Conservation (phyloP, 2,888 invertebrate species). For the Drosophila kanekoi region DNA sequence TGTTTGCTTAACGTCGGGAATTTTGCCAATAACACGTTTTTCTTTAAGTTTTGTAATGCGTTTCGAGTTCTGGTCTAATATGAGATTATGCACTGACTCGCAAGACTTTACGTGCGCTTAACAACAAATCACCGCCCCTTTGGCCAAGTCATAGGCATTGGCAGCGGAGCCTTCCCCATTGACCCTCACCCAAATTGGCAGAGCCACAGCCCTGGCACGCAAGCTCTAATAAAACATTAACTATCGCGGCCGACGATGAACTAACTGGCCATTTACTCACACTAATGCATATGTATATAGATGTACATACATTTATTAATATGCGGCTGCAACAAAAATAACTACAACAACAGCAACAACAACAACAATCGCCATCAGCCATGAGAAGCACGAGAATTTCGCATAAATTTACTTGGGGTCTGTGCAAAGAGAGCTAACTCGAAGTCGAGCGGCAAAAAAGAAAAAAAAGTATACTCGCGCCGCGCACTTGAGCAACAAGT, state of each 20-base stretch:
- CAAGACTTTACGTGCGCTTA: conserved; percentile 9
- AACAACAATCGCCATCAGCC: conserved; percentile 41
- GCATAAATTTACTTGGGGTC: conserved; percentile 64
- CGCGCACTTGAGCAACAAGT: conserved; percentile 39
- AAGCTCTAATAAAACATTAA: conserved; percentile 44
- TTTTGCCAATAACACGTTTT: too few species aligned
- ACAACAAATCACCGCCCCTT: conserved; percentile 37
- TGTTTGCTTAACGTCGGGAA: too few species aligned
- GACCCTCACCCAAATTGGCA: conserved; percentile 75
- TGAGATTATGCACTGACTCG: too few species aligned
- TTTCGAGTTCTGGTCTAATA: conserved; percentile 9
- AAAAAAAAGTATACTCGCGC: conserved; percentile 3
- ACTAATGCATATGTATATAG: conserved; percentile 36
- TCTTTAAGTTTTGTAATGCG: too few species aligned
- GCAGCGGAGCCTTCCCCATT: conserved; percentile 59
- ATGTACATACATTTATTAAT: conserved; percentile 43
- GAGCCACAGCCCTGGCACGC: conserved; percentile 66
- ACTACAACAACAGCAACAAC: conserved; percentile 3
- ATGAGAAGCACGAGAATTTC: conserved; percentile 75
- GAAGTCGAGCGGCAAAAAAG: conserved; percentile 1
- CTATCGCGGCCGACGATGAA: conserved; percentile 32
- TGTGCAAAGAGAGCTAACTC: conserved; percentile 1
- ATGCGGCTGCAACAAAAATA: conserved; percentile 31
- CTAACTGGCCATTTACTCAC: conserved; percentile 46
- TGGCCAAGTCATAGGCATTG: conserved; percentile 37